phyloP scores from a whole-genome alignment of 2,888 invertebrate species.

The Steinernema scapterisci region DNA sequence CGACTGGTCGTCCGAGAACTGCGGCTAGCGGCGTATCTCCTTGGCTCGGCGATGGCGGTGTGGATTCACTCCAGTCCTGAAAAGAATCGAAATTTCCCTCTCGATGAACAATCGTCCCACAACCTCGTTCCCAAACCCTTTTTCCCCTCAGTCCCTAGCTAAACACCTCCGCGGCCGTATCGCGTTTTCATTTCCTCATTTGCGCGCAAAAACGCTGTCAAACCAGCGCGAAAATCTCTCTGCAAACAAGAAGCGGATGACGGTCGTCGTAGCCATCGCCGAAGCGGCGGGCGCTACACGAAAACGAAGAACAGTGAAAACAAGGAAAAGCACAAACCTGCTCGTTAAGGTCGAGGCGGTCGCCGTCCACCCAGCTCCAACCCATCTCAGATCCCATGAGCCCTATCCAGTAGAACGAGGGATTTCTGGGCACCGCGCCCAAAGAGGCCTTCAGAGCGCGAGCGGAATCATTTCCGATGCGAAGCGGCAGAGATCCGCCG shows the following conservation, averaged over 20 bases:
- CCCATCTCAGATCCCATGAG: constrained; percentile 37
- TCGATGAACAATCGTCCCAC: background rate
- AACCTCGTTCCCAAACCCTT: background rate
- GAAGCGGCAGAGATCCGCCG: constrained; percentile 36
- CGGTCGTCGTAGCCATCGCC: constrained; percentile 1
- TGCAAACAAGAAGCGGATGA: background rate
- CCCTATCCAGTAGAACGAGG: constrained; percentile 61
- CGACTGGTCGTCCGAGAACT: constrained; percentile 46
- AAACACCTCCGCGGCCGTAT: background rate
- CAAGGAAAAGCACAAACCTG: constrained; percentile 19
- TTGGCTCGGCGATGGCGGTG: constrained; percentile 35
- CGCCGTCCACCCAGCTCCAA: constrained; percentile 37
- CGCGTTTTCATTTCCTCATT: constrained; percentile 17
- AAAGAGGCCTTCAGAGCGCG: constrained; percentile 42
- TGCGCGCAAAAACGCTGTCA: constrained; percentile 14
- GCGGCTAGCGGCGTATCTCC: constrained; percentile 36
- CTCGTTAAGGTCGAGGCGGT: background rate
- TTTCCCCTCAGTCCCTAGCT: background rate
- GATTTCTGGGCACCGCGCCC: constrained; percentile 39
- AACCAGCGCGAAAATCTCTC: constrained; percentile 17
- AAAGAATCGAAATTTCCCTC: background rate
- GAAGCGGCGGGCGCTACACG: background rate
- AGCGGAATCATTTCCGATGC: constrained; percentile 19
- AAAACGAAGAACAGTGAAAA: background rate
- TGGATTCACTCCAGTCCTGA: constrained; percentile 36